Evolutionary conservation across 2,113 vertebrate genomes (phyloP), one percentile per base, ranked within the genome.

Genomic region (Barnardius zonarius): DNA sequence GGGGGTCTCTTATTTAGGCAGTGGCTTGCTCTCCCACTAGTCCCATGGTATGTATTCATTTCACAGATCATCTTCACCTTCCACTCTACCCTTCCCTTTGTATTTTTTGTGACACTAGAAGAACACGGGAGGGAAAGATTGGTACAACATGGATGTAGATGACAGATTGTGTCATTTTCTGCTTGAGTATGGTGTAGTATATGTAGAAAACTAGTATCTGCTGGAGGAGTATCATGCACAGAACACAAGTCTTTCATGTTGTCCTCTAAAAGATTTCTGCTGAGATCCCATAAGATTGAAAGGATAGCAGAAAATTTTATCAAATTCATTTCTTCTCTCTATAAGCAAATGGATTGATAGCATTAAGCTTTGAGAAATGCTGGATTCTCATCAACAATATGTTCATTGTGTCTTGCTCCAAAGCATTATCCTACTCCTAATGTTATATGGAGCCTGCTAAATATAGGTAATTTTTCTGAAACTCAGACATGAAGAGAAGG

Each of bases 391-490:
- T 83, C 44, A 90, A 73, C 39, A 77, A 90, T 41, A 49, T 62
- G 5, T 46, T 90, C 54, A 17, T 46, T 88, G 51, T 72, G 48
- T 90, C 66, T 86, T 89, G 28, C 74, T 86, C 72, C 8, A 9
- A 73, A 87, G 35, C 49, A 30, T 83, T 70, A 69, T 62, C 54
- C 67, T 93, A 51, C 39, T 86, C 37, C n/a, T 88, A 54, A 80
- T 69, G 31, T 86, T 88, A 70, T 44, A 90, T 19, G 83, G 49
- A 83, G 54, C 81, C 76, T 78, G 52, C 69, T 95, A 96, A 95
- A 92, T 79, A 89, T 86, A 96, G 77, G 73, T 92, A 72, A 92
- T 84, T 96, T 81, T 92, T 92, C 59, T 86, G 73, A 93, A 88
- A 86, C 81, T 96, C 86, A 94, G 72, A 78, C 78, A 86, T 81